A percentile compares a stretch with the other conserved stretches of the same genome.
These are phyloP conservation scores for Aphis gossypii DNA, from an alignment of 1,140 invertebrate genomes.

Conservation along the genomic window DNA sequence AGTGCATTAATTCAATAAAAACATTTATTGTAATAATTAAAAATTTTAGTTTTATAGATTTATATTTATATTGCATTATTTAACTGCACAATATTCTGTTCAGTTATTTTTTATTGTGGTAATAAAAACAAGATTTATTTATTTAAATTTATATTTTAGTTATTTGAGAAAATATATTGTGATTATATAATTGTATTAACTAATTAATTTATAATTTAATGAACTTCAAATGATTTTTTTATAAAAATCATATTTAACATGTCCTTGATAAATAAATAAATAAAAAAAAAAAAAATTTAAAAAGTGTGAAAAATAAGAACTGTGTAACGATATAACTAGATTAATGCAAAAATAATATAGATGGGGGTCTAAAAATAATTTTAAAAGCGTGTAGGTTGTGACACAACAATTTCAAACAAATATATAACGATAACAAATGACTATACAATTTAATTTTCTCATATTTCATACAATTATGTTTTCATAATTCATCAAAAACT, in stretches of 20 bases:
- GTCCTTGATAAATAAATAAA: background rate
- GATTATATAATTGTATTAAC: background rate
- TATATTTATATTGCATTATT: too few relatives aligned
- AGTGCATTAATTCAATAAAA: too few relatives aligned
- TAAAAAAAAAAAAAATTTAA: background rate
- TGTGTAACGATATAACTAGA: background rate
- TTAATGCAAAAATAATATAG: background rate
- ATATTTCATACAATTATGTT: background rate
- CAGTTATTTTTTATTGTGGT: too few relatives aligned
- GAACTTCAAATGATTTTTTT: background rate
- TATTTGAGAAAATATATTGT: background rate
- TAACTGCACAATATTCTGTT: too few relatives aligned
- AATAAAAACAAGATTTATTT: too few relatives aligned
- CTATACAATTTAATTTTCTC: background rate
- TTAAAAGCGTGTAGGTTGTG: background rate
- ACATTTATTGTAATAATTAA: too few relatives aligned
- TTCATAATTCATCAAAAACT: constrained; percentile 19
- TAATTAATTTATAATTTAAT: too few relatives aligned
- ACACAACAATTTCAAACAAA: background rate
- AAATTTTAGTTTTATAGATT: too few relatives aligned
- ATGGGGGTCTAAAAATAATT: background rate
- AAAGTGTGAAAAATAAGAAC: background rate
- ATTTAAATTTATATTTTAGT: too few relatives aligned
- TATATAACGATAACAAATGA: background rate
- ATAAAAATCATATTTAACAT: background rate